Evolutionary conservation across 2,888 invertebrate species (phyloP).

Genomic region (Cataglyphis livida): DNA sequence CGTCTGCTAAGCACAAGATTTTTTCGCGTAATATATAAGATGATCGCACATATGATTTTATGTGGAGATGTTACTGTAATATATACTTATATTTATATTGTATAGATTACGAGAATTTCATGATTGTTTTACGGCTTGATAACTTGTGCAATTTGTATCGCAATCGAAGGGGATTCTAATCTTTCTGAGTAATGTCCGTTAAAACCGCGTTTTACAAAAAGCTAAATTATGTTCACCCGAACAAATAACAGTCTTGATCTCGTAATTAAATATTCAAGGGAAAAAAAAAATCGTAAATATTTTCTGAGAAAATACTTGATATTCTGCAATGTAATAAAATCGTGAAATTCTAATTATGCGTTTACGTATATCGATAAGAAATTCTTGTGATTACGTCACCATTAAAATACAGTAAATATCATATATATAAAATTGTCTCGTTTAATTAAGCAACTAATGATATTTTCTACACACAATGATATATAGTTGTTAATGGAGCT

Average conservation of each 20-base stretch:
- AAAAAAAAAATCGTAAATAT: slow-evolving; percentile 41
- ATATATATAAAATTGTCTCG: background rate
- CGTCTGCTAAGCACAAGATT: background rate
- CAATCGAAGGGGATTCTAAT: slow-evolving; percentile 28
- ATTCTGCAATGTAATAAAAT: slow-evolving; percentile 12
- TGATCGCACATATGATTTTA: slow-evolving; percentile 33
- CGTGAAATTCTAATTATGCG: background rate
- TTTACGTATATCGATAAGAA: slow-evolving; percentile 2
- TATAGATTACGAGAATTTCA: slow-evolving; percentile 41
- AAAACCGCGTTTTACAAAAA: slow-evolving; percentile 26
- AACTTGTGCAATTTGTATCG: slow-evolving; percentile 34
- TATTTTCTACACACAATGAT: background rate
- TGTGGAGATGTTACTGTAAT: slow-evolving; percentile 5
- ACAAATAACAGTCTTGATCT: slow-evolving; percentile 21
- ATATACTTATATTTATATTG: slow-evolving; percentile 7
- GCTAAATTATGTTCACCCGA: slow-evolving; percentile 29
- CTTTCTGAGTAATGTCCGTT: slow-evolving; percentile 33
- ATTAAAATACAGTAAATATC: background rate
- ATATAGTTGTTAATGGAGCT: background rate
- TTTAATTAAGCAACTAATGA: background rate
- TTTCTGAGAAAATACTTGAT: slow-evolving; percentile 32
- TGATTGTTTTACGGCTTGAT: slow-evolving; percentile 27
- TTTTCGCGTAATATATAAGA: background rate
- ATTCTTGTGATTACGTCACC: background rate
- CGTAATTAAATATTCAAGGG: slow-evolving; percentile 40